Evolutionary conservation across 2,113 vertebrate genomes (phyloP).

Genomic region (Phalacrocorax carbo): DNA sequence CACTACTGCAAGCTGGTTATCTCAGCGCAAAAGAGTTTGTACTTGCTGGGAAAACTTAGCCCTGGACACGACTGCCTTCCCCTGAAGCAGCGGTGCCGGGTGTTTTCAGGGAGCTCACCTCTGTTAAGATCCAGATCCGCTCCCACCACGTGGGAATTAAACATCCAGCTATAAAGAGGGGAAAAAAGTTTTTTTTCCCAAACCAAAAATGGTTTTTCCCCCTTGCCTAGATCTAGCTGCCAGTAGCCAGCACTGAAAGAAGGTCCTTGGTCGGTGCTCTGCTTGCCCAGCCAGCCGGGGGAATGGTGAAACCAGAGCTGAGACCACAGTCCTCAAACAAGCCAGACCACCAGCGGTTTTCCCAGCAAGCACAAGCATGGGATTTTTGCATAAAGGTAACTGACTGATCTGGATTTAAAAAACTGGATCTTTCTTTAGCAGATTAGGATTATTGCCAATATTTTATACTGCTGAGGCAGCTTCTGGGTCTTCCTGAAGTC

Average conservation of each 20-base stretch:
- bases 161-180: neutral
- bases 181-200: neutral
- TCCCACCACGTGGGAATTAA: neutral
- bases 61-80: fast-evolving
- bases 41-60: neutral
- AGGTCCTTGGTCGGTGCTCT: neutral
- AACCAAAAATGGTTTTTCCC: neutral
- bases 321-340: neutral
- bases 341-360: too few relatives aligned
- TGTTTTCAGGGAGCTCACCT: neutral
- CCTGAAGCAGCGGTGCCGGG: fast-evolving
- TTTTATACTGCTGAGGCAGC: neutral
- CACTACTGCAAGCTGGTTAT: too few relatives aligned
- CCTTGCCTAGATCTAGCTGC: too few relatives aligned
- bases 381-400: neutral
- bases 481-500: neutral
- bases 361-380: neutral
- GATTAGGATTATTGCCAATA: neutral
- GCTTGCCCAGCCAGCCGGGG: neutral
- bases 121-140: neutral
- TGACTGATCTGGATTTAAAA: neutral
- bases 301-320: neutral
- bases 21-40: neutral
- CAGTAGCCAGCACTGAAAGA: neutral
- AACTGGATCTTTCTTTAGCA: neutral